A percentile compares a stretch with the other conserved stretches of the same genome.
phyloP scores from a whole-genome alignment of 2,113 vertebrate genomes.

The Zapornia atra region DNA sequence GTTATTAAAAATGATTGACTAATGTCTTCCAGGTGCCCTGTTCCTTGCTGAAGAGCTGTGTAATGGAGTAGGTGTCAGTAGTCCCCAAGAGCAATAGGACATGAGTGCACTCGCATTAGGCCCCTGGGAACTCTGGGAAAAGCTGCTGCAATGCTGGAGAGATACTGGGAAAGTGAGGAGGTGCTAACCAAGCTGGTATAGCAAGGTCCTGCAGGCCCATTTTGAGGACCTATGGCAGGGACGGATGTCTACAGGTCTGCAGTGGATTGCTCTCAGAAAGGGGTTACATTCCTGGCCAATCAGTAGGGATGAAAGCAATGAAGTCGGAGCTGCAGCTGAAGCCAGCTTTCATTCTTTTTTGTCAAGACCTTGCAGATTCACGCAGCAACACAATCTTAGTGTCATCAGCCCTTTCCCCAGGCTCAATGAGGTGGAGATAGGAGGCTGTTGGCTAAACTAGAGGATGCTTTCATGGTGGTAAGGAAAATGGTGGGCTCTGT shows the following conservation, averaged over 20 bases:
- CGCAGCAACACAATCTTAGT: background rate
- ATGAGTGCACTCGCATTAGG: background rate
- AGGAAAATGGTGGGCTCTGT: background rate
- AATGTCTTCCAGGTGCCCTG: background rate
- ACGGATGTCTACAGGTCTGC: background rate
- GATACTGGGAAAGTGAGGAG: background rate
- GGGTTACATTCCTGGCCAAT: background rate
- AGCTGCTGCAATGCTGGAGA: background rate
- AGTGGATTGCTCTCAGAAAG: background rate
- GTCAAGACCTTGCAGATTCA: background rate
- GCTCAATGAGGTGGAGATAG: background rate
- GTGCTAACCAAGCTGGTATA: rapidly evolving
- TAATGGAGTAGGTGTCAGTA: background rate
- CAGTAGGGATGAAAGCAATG: background rate
- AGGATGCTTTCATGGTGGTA: background rate
- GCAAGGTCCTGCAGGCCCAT: background rate
- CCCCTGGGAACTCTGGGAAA: background rate
- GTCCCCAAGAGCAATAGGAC: background rate
- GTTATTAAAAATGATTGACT: background rate
- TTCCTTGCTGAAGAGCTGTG: background rate
- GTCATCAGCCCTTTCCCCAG: background rate
- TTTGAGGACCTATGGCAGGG: background rate
- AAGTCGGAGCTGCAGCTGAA: background rate
- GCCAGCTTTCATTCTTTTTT: background rate
- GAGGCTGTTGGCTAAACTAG: background rate